phyloP scores from a whole-genome alignment of 2,113 vertebrate genomes.

The Otolemur garnettii region DNA sequence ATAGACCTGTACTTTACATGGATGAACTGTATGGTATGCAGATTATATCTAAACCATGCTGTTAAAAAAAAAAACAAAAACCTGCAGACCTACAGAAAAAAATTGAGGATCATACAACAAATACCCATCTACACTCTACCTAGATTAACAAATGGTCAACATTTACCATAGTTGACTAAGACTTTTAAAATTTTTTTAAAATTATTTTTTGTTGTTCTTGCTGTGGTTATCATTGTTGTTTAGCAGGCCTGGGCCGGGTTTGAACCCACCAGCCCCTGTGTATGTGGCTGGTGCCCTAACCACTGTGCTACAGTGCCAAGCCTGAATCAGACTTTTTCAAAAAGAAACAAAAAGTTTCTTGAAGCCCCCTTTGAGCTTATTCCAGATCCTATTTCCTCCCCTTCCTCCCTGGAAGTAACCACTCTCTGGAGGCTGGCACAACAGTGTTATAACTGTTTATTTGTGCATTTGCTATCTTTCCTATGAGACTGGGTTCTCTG shows the following conservation, averaged over 20 bases:
- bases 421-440: neutral
- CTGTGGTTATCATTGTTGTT: no score
- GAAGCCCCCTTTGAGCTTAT: constrained; percentile 40
- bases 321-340: no score
- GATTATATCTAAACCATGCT: neutral
- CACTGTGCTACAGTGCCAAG: no score
- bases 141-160: neutral
- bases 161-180: constrained; percentile 15
- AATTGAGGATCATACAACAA: neutral
- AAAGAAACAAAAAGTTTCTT: neutral
- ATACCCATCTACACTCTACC: neutral
- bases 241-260: no score
- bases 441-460: neutral
- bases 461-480: constrained; percentile 18
- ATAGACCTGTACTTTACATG: neutral
- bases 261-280: no score
- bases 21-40: neutral
- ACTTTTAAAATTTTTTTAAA: neutral
- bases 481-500: neutral
- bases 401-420: constrained; percentile 8
- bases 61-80: neutral
- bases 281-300: no score
- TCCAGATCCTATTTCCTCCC: constrained; percentile 10
- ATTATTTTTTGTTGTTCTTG: no score
- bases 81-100: neutral